These are phyloP conservation scores for Antedon mediterranea DNA, from an alignment of 53 echinoderm and acorn worm genomes.

Conservation along the genomic window DNA sequence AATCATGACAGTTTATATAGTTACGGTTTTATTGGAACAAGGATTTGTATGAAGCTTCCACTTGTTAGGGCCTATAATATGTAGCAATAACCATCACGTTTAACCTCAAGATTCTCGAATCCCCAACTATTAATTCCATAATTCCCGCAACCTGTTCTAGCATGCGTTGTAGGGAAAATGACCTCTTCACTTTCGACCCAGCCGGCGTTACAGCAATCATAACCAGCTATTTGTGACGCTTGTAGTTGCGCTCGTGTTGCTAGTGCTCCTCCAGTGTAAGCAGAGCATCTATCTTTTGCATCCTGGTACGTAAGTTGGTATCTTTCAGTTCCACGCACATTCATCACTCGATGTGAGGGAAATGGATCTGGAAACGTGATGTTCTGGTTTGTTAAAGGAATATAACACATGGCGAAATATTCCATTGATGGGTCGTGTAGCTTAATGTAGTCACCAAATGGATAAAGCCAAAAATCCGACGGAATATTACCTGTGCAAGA, in stretches of 20 bases:
- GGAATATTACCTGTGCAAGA: neutral
- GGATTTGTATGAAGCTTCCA: too few species aligned
- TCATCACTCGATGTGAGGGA: neutral
- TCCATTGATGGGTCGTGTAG: neutral
- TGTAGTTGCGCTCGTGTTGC: neutral
- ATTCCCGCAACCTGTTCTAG: neutral
- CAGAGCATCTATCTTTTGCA: neutral
- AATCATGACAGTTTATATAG: too few species aligned
- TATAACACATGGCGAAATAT: neutral
- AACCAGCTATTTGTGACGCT: neutral
- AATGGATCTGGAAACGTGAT: neutral
- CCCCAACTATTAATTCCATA: neutral
- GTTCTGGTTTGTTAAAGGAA: neutral
- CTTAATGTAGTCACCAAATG: neutral
- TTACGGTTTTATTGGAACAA: too few species aligned
- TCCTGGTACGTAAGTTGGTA: neutral
- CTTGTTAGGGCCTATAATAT: too few species aligned
- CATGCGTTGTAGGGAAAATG: neutral
- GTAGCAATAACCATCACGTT: too few species aligned
- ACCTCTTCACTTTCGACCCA: neutral
- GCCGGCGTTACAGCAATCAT: neutral
- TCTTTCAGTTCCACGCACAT: neutral
- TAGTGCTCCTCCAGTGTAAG: neutral
- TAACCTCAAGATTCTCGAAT: neutral
- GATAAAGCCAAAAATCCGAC: neutral